Evolutionary conservation across 1,140 invertebrate species (phyloP).

Genomic region (Danaus melanippus): DNA sequence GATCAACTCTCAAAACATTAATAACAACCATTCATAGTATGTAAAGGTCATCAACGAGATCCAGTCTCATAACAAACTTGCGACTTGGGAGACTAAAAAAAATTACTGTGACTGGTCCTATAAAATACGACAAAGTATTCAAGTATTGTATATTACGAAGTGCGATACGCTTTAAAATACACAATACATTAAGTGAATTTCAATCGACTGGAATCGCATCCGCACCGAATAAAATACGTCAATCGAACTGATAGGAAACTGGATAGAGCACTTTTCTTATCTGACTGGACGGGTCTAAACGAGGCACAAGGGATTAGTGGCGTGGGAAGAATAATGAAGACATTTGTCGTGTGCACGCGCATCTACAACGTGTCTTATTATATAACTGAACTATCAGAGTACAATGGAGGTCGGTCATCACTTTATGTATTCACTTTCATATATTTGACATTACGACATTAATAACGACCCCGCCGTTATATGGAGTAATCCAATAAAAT

Average conservation of each 20-base stretch:
- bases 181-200: conserved; percentile 15
- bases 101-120: background rate
- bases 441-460: too few relatives aligned
- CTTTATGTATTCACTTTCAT: too few relatives aligned
- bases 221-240: conserved; percentile 21
- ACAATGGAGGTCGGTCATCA: conserved; percentile 10
- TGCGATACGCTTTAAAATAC: conserved; percentile 5
- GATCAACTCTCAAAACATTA: too few relatives aligned
- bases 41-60: too few relatives aligned
- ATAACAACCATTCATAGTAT: too few relatives aligned
- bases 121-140: background rate
- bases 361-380: conserved; percentile 12
- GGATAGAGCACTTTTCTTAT: conserved; percentile 15
- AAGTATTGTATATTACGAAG: too few relatives aligned
- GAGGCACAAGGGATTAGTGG: conserved; percentile 27
- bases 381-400: conserved; percentile 17
- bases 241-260: conserved; percentile 16
- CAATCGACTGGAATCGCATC: conserved; percentile 13
- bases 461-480: too few relatives aligned
- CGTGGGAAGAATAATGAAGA: conserved; percentile 60
- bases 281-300: conserved; percentile 25
- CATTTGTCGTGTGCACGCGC: conserved; percentile 41
- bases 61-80: too few relatives aligned
- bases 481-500: too few relatives aligned
- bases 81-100: too few relatives aligned